phyloP scores from a whole-genome alignment of 2,797 vertebrate genomes.

The Chloroceryle inda region DNA sequence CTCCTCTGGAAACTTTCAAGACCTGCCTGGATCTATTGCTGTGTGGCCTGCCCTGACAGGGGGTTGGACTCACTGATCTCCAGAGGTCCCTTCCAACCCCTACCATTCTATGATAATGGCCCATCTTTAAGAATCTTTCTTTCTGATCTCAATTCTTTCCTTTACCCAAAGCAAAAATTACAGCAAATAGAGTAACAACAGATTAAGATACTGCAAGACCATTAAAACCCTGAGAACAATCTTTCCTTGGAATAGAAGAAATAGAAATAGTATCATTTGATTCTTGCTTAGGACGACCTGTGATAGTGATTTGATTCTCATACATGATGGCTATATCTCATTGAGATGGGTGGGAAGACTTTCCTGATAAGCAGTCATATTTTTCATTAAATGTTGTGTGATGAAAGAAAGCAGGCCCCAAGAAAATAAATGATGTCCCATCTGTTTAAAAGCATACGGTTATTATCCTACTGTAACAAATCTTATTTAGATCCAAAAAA shows the following conservation, averaged over 20 bases:
- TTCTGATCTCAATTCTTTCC: not conserved
- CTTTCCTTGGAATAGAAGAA: not conserved
- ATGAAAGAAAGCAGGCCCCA: not conserved
- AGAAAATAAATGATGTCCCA: not conserved
- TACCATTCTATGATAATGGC: too few species aligned
- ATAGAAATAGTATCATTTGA: not conserved
- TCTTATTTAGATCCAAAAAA: not conserved
- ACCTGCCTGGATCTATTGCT: too few species aligned
- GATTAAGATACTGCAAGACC: not conserved
- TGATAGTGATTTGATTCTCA: not conserved
- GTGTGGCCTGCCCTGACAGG: too few species aligned
- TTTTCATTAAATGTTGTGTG: not conserved
- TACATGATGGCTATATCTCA: not conserved
- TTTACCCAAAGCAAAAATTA: not conserved
- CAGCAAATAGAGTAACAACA: not conserved
- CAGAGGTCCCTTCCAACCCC: too few species aligned
- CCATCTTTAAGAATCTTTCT: not conserved
- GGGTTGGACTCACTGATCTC: too few species aligned
- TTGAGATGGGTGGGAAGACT: not conserved
- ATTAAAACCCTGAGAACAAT: not conserved
- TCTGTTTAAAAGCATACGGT: conserved; percentile 7
- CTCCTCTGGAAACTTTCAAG: too few species aligned
- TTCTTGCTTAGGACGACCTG: fast-evolving
- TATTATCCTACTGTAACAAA: conserved; percentile 21
- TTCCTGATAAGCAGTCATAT: not conserved